Percentiles rank a stretch among this genome's conserved stretches.
Conservation (phyloP, 2,888 invertebrate species). For the Parnassius apollo region DNA sequence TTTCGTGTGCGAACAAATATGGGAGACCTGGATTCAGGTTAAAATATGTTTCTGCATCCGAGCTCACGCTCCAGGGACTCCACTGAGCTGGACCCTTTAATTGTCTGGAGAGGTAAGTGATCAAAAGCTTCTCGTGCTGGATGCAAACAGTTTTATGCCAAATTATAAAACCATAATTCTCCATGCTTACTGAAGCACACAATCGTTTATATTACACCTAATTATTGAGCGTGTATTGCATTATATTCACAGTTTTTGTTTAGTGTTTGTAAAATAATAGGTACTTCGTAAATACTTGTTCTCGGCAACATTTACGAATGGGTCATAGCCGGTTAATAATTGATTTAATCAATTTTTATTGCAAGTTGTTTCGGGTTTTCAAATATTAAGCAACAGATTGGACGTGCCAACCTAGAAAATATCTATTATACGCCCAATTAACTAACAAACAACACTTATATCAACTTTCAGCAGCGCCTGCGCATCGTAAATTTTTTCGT, state of each 20-base stretch:
- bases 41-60: constrained; percentile 76
- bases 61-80: constrained; percentile 71
- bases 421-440: constrained; percentile 9
- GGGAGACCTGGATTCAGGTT: constrained; percentile 73
- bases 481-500: constrained; percentile 53
- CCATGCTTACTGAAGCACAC: no score
- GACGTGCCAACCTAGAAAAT: neutral
- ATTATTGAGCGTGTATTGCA: no score
- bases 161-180: neutral
- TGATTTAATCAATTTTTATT: no score
- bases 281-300: no score
- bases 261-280: no score
- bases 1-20: constrained; percentile 62
- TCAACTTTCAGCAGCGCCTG: constrained; percentile 17
- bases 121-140: neutral
- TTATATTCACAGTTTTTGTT: no score
- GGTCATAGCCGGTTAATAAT: no score
- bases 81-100: constrained; percentile 68
- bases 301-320: no score
- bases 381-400: no score
- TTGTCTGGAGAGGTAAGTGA: constrained; percentile 76
- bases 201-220: no score
- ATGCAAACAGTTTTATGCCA: neutral
- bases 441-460: neutral
- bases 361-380: no score